A percentile compares a stretch with the other conserved stretches of the same genome.
These are phyloP conservation scores for Zoroaster sp. DNA, from an alignment of 53 echinoderm and acorn worm genomes.

Conservation along the genomic window DNA sequence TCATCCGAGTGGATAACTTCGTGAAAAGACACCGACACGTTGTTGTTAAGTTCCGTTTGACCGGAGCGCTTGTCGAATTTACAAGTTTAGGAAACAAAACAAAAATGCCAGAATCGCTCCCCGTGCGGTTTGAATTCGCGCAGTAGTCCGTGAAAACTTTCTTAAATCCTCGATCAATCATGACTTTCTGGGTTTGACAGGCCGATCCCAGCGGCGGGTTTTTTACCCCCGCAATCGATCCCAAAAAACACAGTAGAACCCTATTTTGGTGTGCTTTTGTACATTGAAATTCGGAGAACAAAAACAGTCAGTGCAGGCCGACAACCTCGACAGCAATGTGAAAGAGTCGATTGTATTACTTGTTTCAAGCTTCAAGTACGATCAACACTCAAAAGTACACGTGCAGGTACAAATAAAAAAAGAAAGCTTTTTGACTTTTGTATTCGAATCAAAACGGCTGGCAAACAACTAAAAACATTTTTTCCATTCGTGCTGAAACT, in stretches of 20 bases:
- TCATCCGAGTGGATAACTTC: background rate
- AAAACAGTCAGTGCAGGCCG: background rate
- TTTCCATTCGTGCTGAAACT: background rate
- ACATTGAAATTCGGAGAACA: background rate
- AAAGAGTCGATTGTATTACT: constrained; percentile 11
- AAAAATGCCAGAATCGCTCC: too few relatives aligned
- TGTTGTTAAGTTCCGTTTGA: background rate
- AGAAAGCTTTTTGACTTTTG: background rate
- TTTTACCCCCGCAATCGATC: background rate
- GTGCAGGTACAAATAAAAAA: background rate
- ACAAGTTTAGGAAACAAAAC: background rate
- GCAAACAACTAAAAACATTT: background rate
- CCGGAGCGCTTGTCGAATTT: background rate
- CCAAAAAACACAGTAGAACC: background rate
- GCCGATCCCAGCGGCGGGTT: background rate
- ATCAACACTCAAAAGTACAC: constrained; percentile 32
- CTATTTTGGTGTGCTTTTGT: background rate
- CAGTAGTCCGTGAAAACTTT: constrained; percentile 50
- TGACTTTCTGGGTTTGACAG: background rate
- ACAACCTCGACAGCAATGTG: background rate
- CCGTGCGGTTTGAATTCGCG: background rate
- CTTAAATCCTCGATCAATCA: constrained; percentile 29
- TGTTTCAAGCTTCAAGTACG: constrained; percentile 42
- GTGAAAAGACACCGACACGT: background rate
- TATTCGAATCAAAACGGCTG: too few relatives aligned